phyloP scores from a whole-genome alignment of 2,797 vertebrate species.

The Discoglossus pictus region DNA sequence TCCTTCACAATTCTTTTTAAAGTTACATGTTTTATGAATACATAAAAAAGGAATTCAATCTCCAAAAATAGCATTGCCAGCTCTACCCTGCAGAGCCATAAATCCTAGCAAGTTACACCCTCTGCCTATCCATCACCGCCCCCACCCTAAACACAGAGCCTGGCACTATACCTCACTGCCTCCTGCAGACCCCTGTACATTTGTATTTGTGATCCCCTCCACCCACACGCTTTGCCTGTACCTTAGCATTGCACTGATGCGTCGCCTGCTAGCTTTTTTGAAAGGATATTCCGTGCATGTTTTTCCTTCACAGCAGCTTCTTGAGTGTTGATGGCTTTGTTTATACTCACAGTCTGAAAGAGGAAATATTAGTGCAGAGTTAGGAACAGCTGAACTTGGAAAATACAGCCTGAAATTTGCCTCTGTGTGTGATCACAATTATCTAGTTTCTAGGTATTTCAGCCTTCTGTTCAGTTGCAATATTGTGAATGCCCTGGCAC shows the following conservation, averaged over 20 bases:
- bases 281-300: conserved; percentile 98
- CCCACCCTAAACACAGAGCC: conserved; percentile 8
- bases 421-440: neutral
- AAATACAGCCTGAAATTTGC: neutral
- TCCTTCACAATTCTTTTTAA: conserved; percentile 9
- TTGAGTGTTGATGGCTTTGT: conserved; percentile 98
- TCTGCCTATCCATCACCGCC: conserved; percentile 20
- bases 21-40: conserved; percentile 27
- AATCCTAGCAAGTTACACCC: conserved; percentile 29
- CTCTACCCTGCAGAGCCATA: conserved; percentile 26
- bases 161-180: conserved; percentile 8
- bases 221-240: conserved; percentile 15
- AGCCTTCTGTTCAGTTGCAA: neutral
- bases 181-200: conserved; percentile 7
- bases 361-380: conserved; percentile 53
- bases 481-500: too few relatives aligned
- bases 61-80: conserved; percentile 40
- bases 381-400: conserved; percentile 18
- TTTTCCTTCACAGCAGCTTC: conserved; percentile 99
- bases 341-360: conserved; percentile 96
- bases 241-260: conserved; percentile 7
- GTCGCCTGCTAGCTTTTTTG: conserved; percentile 46
- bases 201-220: conserved; percentile 9
- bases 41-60: conserved; percentile 35
- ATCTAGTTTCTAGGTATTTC: neutral